Evolutionary conservation across 2,888 invertebrate species (phyloP).

Genomic region (Sinelater perroti): DNA sequence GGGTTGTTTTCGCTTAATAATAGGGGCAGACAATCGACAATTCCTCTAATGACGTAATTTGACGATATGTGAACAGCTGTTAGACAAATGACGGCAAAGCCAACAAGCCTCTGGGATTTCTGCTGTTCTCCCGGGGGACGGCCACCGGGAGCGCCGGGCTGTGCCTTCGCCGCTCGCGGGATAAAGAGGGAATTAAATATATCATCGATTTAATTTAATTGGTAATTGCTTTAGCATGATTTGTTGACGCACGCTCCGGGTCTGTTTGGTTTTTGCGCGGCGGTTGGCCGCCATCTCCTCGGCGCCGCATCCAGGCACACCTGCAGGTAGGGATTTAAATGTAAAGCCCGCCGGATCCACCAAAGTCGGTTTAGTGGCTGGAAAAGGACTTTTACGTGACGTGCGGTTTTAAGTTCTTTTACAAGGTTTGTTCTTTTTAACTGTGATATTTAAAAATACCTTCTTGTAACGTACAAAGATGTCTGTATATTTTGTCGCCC

Average conservation of each 20-base stretch:
- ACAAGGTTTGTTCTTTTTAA: too few relatives aligned
- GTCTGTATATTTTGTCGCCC: too few relatives aligned
- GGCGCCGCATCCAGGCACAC: too few relatives aligned
- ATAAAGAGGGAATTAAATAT: conserved; percentile 39
- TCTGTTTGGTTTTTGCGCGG: conserved; percentile 23
- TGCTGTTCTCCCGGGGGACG: conserved; percentile 48
- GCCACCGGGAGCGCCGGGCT: conserved; percentile 38
- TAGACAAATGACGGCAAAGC: conserved; percentile 60
- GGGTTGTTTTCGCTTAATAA: conserved; percentile 31
- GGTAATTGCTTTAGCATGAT: conserved; percentile 39
- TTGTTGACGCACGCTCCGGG: conserved; percentile 32
- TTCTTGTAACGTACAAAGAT: too few relatives aligned
- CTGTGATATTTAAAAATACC: too few relatives aligned
- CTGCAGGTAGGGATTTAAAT: too few relatives aligned
- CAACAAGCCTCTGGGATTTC: conserved; percentile 58
- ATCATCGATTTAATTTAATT: conserved; percentile 41
- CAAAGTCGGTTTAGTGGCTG: too few relatives aligned
- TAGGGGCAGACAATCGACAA: conserved; percentile 47
- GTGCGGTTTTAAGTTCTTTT: too few relatives aligned
- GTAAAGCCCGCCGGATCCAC: too few relatives aligned
- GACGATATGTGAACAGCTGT: conserved; percentile 64
- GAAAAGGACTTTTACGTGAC: too few relatives aligned
- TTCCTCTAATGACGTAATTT: conserved; percentile 61
- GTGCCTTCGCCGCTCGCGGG: conserved; percentile 33
- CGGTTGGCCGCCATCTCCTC: too few relatives aligned